phyloP scores from a whole-genome alignment of 2,888 invertebrate species.

The Acronicta alni region DNA sequence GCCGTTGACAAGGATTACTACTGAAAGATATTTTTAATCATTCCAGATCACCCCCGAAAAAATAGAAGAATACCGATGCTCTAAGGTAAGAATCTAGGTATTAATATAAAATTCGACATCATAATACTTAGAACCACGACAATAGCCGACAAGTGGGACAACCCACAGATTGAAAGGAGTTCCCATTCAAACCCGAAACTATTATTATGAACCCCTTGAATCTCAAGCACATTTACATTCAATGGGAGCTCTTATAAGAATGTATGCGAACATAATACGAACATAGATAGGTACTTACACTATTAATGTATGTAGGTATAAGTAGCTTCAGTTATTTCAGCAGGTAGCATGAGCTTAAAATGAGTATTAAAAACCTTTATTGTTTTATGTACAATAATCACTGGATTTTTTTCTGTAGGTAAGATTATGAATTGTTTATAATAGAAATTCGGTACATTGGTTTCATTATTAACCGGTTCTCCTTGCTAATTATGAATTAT shows the following conservation, averaged over 20 bases:
- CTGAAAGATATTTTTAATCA: no score
- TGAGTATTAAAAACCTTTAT: no score
- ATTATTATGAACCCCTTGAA: conserved; percentile 46
- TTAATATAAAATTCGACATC: conserved; percentile 3
- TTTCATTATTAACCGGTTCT: no score
- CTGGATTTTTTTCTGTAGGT: no score
- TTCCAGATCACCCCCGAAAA: no score
- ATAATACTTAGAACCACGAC: conserved; percentile 16
- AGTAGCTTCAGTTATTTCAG: not conserved
- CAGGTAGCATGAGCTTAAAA: no score
- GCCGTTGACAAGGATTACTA: no score
- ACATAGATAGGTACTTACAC: conserved; percentile 1
- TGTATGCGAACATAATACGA: conserved; percentile 22
- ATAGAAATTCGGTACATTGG: no score
- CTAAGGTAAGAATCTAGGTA: not conserved
- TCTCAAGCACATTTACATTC: conserved; percentile 34
- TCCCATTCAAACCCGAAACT: conserved; percentile 29
- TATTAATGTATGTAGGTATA: not conserved
- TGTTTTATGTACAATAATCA: no score
- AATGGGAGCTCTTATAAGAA: conserved; percentile 22
- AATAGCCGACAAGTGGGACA: conserved; percentile 39
- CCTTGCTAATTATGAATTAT: no score
- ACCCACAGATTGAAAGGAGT: conserved; percentile 9
- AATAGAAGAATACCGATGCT: no score
- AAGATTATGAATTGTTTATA: no score